These are phyloP conservation scores for Falcaria lacertinaria DNA, from an alignment of 2,888 invertebrate species.

Conservation along the genomic window DNA sequence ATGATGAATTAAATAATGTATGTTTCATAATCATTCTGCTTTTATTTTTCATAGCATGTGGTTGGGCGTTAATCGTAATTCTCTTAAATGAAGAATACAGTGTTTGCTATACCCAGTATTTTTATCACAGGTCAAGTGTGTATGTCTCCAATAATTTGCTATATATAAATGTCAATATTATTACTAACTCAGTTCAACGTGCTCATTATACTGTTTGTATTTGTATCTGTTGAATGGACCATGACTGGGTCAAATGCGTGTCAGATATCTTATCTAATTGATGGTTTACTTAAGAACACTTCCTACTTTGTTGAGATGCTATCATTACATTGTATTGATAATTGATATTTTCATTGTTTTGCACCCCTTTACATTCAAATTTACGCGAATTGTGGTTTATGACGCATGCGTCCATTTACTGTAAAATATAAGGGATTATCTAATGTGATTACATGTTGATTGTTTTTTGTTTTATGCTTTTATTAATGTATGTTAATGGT, in stretches of 20 bases:
- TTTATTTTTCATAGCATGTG: slow-evolving; percentile 29
- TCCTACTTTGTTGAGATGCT: slow-evolving; percentile 13
- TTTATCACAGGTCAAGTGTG: background rate
- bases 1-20: slow-evolving; percentile 17
- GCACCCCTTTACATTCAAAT: background rate
- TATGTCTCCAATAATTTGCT: background rate
- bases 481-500: slow-evolving; percentile 1
- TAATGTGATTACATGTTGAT: too few species aligned
- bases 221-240: slow-evolving; percentile 28
- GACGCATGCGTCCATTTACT: background rate
- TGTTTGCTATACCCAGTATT: too few species aligned
- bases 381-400: slow-evolving; percentile 6
- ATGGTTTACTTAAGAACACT: slow-evolving; percentile 39
- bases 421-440: too few species aligned
- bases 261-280: slow-evolving; percentile 42
- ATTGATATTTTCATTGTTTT: slow-evolving; percentile 9
- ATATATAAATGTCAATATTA: slow-evolving; percentile 5
- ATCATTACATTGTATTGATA: background rate
- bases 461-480: too few species aligned
- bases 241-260: slow-evolving; percentile 50
- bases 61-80: background rate
- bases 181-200: slow-evolving; percentile 36
- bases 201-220: slow-evolving; percentile 26
- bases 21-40: slow-evolving; percentile 24
- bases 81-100: too few species aligned